Percentiles rank a stretch among this genome's conserved stretches.
Evolutionary conservation across 1,140 invertebrate species (phyloP).

Genomic region (Tribolium madens): DNA sequence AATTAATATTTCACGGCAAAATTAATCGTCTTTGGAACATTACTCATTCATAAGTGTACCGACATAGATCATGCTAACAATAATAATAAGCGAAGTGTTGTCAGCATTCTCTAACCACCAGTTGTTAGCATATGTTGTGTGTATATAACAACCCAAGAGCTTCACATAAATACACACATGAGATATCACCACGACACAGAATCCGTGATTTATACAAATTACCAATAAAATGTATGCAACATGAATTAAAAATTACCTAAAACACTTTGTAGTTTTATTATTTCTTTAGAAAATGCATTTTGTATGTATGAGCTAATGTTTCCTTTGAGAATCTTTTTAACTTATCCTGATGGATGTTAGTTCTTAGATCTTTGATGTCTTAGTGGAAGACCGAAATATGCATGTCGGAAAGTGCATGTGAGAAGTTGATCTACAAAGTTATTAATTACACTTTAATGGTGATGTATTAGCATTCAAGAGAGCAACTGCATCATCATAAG

Average conservation of each 20-base stretch:
- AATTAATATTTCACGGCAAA: neutral
- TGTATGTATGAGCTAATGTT: too few relatives aligned
- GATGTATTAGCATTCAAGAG: neutral
- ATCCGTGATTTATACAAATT: neutral
- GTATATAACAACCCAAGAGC: neutral
- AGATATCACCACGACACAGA: neutral
- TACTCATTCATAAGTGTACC: neutral
- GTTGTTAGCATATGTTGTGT: slow-evolving; percentile 19
- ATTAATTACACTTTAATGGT: neutral
- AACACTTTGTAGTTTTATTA: too few relatives aligned
- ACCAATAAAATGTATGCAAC: neutral
- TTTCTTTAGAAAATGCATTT: too few relatives aligned
- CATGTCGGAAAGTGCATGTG: neutral
- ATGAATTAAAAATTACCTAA: too few relatives aligned
- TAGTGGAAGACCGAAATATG: neutral
- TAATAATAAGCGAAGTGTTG: slow-evolving; percentile 6
- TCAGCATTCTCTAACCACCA: slow-evolving; percentile 1
- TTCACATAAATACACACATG: slow-evolving; percentile 16
- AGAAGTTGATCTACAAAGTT: neutral
- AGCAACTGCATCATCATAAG: neutral
- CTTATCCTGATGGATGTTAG: too few relatives aligned
- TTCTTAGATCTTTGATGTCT: neutral
- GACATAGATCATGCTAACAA: slow-evolving; percentile 1
- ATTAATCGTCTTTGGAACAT: neutral
- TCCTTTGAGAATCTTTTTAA: too few relatives aligned